Evolutionary conservation across 2,888 invertebrate species (phyloP), one percentile per base, ranked within the genome.

Genomic region (Meloe dianella): DNA sequence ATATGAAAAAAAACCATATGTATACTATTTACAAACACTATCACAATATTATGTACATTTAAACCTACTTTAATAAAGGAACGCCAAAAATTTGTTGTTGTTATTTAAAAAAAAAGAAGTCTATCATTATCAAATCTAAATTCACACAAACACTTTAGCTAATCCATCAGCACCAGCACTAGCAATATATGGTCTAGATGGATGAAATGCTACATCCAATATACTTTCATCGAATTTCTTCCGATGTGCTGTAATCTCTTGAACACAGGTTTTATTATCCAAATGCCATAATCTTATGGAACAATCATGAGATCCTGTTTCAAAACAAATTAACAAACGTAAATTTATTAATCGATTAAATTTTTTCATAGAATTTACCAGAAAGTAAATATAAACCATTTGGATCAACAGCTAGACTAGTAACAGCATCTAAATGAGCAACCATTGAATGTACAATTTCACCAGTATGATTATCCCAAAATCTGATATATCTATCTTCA

Each of bases 151-250:
- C 83, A 99, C 98, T 89, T 99, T 99, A 82, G 97, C 98, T 82
- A 99, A 90, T 68, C 96, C 97, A 87, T 99, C 99, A 75, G 99
- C 98, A 78, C 99, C 98, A 74, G 98, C 98, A 86, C 97, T 97
- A 75, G 98, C 99, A 83, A 99, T 98, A 86, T 95, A 97, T 75
- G 98, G 97, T 87, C 97, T 93, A 78, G 97, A 92, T 78, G 98
- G 97, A 88, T 99, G 99, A 90, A 99, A 99, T 80, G 98, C 98
- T 76, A 99, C 99, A 85, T 97, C 97, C 82, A 97, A 91, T 86
- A 99, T 98, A 84, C 97, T 95, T 87, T 98, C 98, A 86, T 99
- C 98, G 87, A 97, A 97, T 88, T 99, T 99, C 87, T 98, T 99
- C 80, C 98, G 92, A 87, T 99, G 99, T 77, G 98, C 97, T 63